phyloP scores from a whole-genome alignment of 2,888 invertebrate genomes.

The Apodemia hepburni region DNA sequence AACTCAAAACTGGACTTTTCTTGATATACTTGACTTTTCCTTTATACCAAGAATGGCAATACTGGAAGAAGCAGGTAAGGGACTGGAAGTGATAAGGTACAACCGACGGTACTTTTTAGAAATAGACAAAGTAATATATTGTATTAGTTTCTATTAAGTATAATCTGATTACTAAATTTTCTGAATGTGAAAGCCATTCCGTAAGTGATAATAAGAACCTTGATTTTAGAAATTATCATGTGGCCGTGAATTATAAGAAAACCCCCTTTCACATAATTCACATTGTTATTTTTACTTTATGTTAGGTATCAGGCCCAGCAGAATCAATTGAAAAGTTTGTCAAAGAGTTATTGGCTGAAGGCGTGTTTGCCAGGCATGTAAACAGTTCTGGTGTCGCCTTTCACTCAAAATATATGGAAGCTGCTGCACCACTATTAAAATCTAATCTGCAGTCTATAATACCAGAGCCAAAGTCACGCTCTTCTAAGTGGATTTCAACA shows the following conservation, averaged over 20 bases:
- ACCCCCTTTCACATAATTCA: background rate
- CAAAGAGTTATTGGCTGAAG: constrained; percentile 84
- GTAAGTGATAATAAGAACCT: too few relatives aligned
- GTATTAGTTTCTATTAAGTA: too few relatives aligned
- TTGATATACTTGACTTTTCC: too few relatives aligned
- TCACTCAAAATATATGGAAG: constrained; percentile 92
- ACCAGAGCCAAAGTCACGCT: constrained; percentile 88
- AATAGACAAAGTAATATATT: too few relatives aligned
- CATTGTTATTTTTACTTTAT: background rate
- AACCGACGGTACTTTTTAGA: too few relatives aligned
- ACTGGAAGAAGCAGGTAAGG: too few relatives aligned
- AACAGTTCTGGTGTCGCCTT: constrained; percentile 94
- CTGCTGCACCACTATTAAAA: constrained; percentile 90
- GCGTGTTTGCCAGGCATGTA: constrained; percentile 92
- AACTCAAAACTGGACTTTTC: too few relatives aligned
- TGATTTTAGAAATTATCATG: background rate
- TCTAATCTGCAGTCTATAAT: constrained; percentile 90
- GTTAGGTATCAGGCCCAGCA: constrained; percentile 90
- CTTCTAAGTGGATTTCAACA: constrained; percentile 93
- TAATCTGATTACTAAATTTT: too few relatives aligned
- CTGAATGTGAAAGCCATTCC: too few relatives aligned
- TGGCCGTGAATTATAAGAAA: background rate
- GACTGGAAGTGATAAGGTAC: too few relatives aligned
- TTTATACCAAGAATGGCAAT: too few relatives aligned
- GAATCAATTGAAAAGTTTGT: constrained; percentile 85